phyloP scores from a whole-genome alignment of 2,888 invertebrate species.

The Luffia ferchaultella region DNA sequence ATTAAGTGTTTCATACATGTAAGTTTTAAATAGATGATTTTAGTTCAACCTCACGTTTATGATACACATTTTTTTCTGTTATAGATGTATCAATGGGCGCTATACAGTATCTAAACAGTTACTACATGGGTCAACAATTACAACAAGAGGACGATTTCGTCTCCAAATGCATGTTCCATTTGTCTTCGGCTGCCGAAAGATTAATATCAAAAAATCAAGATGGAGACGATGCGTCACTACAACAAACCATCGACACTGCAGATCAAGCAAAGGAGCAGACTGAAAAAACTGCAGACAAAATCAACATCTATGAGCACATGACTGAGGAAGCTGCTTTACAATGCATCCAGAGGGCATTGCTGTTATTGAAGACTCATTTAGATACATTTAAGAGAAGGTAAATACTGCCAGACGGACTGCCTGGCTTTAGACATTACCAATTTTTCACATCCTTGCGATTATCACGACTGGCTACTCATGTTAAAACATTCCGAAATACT shows the following conservation, averaged over 20 bases:
- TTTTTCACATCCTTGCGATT: too few species aligned
- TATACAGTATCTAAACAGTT: slow-evolving; percentile 92
- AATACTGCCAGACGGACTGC: too few species aligned
- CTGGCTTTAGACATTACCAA: too few species aligned
- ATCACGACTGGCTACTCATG: too few species aligned
- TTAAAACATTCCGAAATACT: too few species aligned
- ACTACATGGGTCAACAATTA: slow-evolving; percentile 91
- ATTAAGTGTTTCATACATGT: too few species aligned
- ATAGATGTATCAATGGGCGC: slow-evolving; percentile 92
- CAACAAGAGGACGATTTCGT: slow-evolving; percentile 94
- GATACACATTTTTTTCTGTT: too few species aligned
- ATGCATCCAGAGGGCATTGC: slow-evolving; percentile 88
- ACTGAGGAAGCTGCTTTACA: slow-evolving; percentile 83
- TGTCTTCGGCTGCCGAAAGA: slow-evolving; percentile 83
- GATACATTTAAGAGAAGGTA: slow-evolving; percentile 88
- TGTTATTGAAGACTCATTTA: slow-evolving; percentile 89
- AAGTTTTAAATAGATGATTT: too few species aligned
- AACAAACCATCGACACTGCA: slow-evolving; percentile 20
- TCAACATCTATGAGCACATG: slow-evolving; percentile 56
- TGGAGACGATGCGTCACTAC: slow-evolving; percentile 20
- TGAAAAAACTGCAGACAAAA: slow-evolving; percentile 42
- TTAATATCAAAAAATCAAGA: slow-evolving; percentile 32
- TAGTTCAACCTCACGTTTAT: too few species aligned
- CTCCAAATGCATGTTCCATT: slow-evolving; percentile 90
- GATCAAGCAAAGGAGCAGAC: slow-evolving; percentile 25